Evolutionary conservation across 2,797 vertebrate genomes (phyloP).

Genomic region (Chromis chromis): DNA sequence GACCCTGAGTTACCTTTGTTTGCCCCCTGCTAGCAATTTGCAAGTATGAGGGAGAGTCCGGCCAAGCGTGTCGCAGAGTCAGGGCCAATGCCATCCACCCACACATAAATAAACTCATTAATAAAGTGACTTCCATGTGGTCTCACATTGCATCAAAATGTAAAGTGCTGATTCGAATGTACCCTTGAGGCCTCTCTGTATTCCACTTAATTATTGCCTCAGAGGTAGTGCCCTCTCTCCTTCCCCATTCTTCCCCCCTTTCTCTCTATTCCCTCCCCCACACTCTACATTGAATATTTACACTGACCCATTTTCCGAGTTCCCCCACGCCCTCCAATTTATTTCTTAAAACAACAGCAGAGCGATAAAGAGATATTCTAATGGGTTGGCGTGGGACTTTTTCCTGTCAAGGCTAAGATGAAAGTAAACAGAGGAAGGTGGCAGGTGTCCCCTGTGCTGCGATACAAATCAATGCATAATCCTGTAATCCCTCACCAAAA

Average conservation of each 20-base stretch:
- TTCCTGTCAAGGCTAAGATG: constrained; percentile 36
- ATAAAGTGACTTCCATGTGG: constrained; percentile 64
- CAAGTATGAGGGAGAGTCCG: constrained; percentile 63
- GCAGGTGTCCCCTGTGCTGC: constrained; percentile 32
- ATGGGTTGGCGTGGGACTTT: constrained; percentile 21
- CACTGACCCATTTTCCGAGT: constrained; percentile 56
- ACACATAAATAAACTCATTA: constrained; percentile 74
- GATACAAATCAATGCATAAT: constrained; percentile 50
- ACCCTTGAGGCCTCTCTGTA: constrained; percentile 63
- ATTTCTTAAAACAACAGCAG: constrained; percentile 39
- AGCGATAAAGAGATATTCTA: constrained; percentile 29
- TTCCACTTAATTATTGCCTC: constrained; percentile 69
- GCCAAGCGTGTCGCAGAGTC: constrained; percentile 67
- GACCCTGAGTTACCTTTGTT: constrained; percentile 62
- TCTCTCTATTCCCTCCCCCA: neutral
- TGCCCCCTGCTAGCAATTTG: constrained; percentile 69
- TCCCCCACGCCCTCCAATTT: constrained; percentile 35
- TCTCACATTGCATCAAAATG: constrained; percentile 71
- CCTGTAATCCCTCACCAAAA: constrained; percentile 48
- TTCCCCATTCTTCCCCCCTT: constrained; percentile 6
- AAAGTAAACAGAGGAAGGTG: constrained; percentile 38
- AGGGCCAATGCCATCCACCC: constrained; percentile 60
- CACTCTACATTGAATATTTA: constrained; percentile 13
- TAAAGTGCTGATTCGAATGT: constrained; percentile 68
- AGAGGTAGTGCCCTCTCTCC: constrained; percentile 39